phyloP scores from a whole-genome alignment of 1,140 invertebrate genomes.

The Trichogramma pretiosum region DNA sequence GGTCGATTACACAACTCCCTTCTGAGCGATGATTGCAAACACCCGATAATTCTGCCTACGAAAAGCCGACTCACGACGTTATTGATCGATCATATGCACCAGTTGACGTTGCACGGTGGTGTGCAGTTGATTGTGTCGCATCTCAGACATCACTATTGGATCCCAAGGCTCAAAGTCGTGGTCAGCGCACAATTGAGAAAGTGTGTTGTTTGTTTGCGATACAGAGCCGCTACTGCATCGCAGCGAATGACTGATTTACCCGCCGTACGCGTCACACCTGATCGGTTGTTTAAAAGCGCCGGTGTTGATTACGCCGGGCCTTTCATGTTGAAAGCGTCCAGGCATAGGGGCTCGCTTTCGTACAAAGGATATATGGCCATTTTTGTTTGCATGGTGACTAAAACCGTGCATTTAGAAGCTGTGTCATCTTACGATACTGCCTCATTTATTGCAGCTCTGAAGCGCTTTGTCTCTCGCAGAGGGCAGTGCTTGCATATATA shows the following conservation, averaged over 20 bases:
- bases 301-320: background rate
- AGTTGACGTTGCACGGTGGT: background rate
- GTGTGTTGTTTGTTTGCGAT: background rate
- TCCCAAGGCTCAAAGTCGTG: no score
- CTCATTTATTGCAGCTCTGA: background rate
- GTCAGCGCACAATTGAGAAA: no score
- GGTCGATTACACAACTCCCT: background rate
- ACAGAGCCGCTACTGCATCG: background rate
- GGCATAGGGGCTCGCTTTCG: background rate
- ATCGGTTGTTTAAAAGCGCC: background rate
- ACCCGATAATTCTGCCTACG: background rate
- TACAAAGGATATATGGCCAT: background rate
- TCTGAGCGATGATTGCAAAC: background rate
- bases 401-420: constrained; percentile 2
- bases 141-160: background rate
- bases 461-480: constrained; percentile 1
- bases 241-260: background rate
- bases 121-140: background rate
- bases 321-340: background rate
- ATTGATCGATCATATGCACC: background rate
- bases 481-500: constrained; percentile 20
- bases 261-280: background rate
- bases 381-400: background rate
- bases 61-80: background rate
- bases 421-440: background rate